These are phyloP conservation scores for Labrus mixtus DNA, from an alignment of 2,113 vertebrate genomes.

Conservation along the genomic window DNA sequence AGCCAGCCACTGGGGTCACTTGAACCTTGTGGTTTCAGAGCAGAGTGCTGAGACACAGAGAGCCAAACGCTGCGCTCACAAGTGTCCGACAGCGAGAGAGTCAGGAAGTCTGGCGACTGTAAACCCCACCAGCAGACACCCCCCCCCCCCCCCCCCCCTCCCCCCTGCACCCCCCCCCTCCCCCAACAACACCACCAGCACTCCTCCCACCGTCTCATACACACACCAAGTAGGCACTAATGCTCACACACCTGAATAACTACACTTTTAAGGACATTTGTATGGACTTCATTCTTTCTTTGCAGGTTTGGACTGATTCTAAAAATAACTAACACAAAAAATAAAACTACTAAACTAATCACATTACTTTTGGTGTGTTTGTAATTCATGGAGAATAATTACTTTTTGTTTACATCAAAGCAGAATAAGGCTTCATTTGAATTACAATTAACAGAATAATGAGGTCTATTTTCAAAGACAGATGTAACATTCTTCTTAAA, in stretches of 20 bases:
- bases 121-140: slow-evolving; percentile 76
- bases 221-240: slow-evolving; percentile 7
- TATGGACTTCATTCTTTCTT: neutral
- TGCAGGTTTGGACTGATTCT: neutral
- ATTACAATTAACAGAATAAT: too few relatives aligned
- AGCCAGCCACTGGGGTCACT: slow-evolving; percentile 84
- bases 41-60: slow-evolving; percentile 85
- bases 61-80: slow-evolving; percentile 81
- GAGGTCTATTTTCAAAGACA: too few relatives aligned
- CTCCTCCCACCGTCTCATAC: slow-evolving; percentile 24
- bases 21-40: slow-evolving; percentile 90
- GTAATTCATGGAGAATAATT: too few relatives aligned
- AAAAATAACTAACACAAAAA: neutral
- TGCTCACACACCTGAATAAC: neutral
- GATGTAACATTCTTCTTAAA: too few relatives aligned
- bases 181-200: slow-evolving; percentile 69
- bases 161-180: neutral
- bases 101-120: slow-evolving; percentile 91
- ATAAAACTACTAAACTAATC: too few relatives aligned
- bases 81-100: slow-evolving; percentile 86
- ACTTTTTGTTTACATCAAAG: too few relatives aligned
- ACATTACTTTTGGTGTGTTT: too few relatives aligned
- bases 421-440: too few relatives aligned
- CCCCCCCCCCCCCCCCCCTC: neutral
- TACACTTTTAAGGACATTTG: neutral